Base-by-base conservation (phyloP, 1,140 invertebrate genomes). In the Drosophila carrolli region DNA sequence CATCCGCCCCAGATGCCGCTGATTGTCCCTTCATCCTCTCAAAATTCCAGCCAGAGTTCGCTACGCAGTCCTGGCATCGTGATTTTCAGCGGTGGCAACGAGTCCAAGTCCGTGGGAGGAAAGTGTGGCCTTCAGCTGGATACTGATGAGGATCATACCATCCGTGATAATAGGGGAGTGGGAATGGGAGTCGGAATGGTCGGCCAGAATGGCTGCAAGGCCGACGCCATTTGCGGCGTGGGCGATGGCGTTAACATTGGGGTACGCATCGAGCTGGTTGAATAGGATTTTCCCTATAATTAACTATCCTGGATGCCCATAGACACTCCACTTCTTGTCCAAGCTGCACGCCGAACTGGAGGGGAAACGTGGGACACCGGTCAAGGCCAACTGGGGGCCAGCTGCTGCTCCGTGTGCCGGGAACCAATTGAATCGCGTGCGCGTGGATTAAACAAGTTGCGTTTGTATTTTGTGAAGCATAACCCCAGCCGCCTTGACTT, bases 371-470 rank as follows among this genome's bases (percentile, higher is more conserved):
- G 54, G 35, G 51, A 29, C 40, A 37, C 37, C 23, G 35, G 41
- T 46, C 58, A 40, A 74, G 59, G 59, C 72, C 19, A 9, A 37
- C 19, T 56, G 60, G 65, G 47, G 65, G 60, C 65, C 65, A 68
- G 40, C 47, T 46, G 47, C 38, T 46, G 61, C 29, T 54, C 44
- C n/a, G 35, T 43, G 32, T 32, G 54, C 47, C 10, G 11, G 29
- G 14, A 59, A 51, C 43, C 47, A 70, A 75, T 71, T 71, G 71
- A 50, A 71, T 66, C 43, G 55, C 55, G 48, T 68, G 62, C 58
- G 59, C 50, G 55, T 74, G 74, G 46, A 77, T 81, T 81, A 81
- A 81, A 82, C 55, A 72, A 74, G 74, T 78, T 81, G 78, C 79
- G 74, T 81, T 81, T 78, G 74, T 60, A 74, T 78, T 81, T 72